A percentile compares a stretch with the other conserved stretches of the same genome.
Conservation (phyloP, 2,113 vertebrate species). For the Oryzias curvinotus region DNA sequence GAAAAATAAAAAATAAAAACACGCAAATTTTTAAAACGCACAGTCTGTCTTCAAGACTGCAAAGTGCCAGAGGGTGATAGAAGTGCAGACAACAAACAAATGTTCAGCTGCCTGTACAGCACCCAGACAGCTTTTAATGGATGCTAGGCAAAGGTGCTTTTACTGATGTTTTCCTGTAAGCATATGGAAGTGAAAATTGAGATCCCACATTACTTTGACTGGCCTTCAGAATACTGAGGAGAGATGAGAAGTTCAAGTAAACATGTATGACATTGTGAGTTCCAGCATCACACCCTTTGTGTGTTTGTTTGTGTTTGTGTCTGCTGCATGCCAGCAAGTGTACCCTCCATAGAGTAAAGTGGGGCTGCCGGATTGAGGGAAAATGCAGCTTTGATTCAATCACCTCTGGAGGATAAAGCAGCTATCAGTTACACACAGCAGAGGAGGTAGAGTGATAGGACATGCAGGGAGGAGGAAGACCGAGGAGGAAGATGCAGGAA, state of each 20-base stretch:
- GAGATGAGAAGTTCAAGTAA: constrained; percentile 40
- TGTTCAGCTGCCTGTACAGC: constrained; percentile 25
- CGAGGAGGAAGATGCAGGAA: not conserved
- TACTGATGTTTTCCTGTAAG: constrained; percentile 64
- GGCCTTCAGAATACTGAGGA: constrained; percentile 34
- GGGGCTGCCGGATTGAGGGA: constrained; percentile 29
- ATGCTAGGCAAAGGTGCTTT: constrained; percentile 45
- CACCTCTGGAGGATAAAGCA: constrained; percentile 55
- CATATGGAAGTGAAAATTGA: constrained; percentile 42
- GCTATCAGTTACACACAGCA: constrained; percentile 60
- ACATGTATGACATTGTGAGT: constrained; percentile 21
- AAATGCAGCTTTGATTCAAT: constrained; percentile 67
- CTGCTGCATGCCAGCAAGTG: constrained; percentile 1
- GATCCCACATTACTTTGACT: constrained; percentile 49
- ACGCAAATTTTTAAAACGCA: constrained; percentile 6
- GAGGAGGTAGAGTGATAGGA: constrained; percentile 1
- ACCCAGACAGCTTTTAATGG: constrained; percentile 60
- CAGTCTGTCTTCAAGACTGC: constrained; percentile 22
- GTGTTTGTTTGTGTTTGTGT: constrained; percentile 5
- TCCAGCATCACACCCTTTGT: constrained; percentile 11
- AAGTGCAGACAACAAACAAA: constrained; percentile 43
- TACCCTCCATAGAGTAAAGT: constrained; percentile 5
- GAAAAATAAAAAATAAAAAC: too few species aligned
- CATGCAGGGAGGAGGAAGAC: constrained; percentile 10
- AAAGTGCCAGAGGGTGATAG: constrained; percentile 43